These are phyloP conservation scores for Druon quercuslanigerum DNA, from an alignment of 1,140 invertebrate species.

Conservation along the genomic window DNA sequence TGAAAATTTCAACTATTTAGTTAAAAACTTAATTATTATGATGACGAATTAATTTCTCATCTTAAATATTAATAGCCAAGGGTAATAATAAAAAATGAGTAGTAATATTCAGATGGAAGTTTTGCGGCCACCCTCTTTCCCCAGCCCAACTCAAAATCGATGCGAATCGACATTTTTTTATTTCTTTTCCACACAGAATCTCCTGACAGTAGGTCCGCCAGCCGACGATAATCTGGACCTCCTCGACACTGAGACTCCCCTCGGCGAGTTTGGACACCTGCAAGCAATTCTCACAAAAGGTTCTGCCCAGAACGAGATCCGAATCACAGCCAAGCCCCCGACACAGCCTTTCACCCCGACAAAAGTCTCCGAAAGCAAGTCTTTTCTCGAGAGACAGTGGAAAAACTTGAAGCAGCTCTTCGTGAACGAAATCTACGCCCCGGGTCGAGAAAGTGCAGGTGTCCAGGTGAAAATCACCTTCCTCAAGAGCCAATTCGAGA, in stretches of 20 bases:
- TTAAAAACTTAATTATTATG: too few relatives aligned
- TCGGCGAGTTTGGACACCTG: background rate
- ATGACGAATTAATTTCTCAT: too few relatives aligned
- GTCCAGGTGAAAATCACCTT: slow-evolving; percentile 55
- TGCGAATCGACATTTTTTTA: too few relatives aligned
- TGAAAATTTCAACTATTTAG: too few relatives aligned
- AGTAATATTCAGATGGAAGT: too few relatives aligned
- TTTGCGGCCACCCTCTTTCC: too few relatives aligned
- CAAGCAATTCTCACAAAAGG: slow-evolving; percentile 23
- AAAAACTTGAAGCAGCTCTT: slow-evolving; percentile 60
- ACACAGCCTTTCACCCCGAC: background rate
- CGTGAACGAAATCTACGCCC: slow-evolving; percentile 62
- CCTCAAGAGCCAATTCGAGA: slow-evolving; percentile 57
- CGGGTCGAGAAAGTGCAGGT: slow-evolving; percentile 41
- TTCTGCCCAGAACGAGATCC: slow-evolving; percentile 4
- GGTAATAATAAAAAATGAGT: too few relatives aligned
- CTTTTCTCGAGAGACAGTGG: slow-evolving; percentile 60
- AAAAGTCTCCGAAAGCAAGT: background rate
- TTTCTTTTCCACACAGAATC: background rate
- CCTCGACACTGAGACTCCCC: slow-evolving; percentile 13
- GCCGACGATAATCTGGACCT: slow-evolving; percentile 57
- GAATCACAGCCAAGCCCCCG: slow-evolving; percentile 5
- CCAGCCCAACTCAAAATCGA: too few relatives aligned
- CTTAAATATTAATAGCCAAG: too few relatives aligned
- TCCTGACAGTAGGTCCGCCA: slow-evolving; percentile 49